Evolutionary conservation across 2,113 vertebrate genomes (phyloP).

Genomic region (Entomyzon cyanotis): DNA sequence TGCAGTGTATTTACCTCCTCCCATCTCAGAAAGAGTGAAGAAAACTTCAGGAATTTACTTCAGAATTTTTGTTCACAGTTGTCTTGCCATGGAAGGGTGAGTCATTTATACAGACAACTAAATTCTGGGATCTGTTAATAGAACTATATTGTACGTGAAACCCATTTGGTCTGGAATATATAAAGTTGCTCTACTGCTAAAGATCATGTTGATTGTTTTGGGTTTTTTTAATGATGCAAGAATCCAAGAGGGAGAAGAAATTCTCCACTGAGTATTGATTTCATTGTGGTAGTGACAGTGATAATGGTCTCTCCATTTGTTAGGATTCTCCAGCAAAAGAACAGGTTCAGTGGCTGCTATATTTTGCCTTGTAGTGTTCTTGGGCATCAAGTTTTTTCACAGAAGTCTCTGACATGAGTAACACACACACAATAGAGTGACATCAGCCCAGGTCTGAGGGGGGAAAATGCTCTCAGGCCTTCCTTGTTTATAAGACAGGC

Average conservation of each 20-base stretch:
- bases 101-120: not conserved
- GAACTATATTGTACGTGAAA: not conserved
- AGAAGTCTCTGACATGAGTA: not conserved
- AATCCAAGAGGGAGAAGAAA: not conserved
- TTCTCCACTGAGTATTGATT: not conserved
- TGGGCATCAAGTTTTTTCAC: not conserved
- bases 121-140: not conserved
- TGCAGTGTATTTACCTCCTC: not conserved
- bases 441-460: not conserved
- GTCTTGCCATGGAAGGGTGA: not conserved
- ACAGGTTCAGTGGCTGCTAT: not conserved
- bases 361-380: not conserved
- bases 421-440: not conserved
- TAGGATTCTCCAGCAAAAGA: not conserved
- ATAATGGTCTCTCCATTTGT: not conserved
- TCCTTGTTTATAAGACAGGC: conserved; percentile 29
- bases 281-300: not conserved
- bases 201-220: not conserved
- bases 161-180: not conserved
- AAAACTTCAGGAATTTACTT: not conserved
- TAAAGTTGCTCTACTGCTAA: not conserved
- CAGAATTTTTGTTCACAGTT: not conserved
- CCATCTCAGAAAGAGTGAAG: not conserved
- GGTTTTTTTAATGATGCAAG: not conserved
- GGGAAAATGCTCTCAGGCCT: not conserved